Percentiles rank a stretch among this genome's conserved stretches.
These are phyloP conservation scores for Actinia tenebrosa DNA, from an alignment of 64 coral and sea anemone species.

Conservation along the genomic window DNA sequence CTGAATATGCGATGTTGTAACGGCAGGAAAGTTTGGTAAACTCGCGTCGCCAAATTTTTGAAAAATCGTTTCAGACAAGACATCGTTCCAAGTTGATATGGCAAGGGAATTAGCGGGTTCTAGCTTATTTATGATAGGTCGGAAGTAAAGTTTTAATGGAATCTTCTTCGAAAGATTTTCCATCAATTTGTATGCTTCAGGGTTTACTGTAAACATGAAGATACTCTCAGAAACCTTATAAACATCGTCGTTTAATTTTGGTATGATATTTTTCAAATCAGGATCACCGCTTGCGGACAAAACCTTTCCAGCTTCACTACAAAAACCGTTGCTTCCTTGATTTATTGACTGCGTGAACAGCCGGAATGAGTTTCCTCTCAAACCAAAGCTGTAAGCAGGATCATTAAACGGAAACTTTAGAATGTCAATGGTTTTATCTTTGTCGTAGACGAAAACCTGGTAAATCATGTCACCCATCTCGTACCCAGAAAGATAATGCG, in stretches of 20 bases:
- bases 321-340: not conserved
- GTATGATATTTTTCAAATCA: constrained; percentile 22
- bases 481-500: constrained; percentile 49
- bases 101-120: not conserved
- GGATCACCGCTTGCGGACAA: constrained; percentile 25
- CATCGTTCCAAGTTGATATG: constrained; percentile 4
- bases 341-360: constrained; percentile 22
- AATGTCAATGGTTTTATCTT: constrained; percentile 17
- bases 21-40: constrained; percentile 20
- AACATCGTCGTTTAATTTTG: constrained; percentile 24
- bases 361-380: not conserved
- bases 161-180: not conserved
- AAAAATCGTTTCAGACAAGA: constrained; percentile 28
- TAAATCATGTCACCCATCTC: constrained; percentile 48
- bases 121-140: constrained; percentile 37
- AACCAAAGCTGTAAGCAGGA: not conserved
- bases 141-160: constrained; percentile 30
- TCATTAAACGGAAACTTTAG: constrained; percentile 16
- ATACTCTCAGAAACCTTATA: constrained; percentile 32
- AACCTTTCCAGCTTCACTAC: constrained; percentile 30
- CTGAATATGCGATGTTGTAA: not conserved
- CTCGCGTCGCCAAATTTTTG: constrained; percentile 47
- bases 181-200: not conserved
- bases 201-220: constrained; percentile 31
- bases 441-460: constrained; percentile 49